Percentiles rank a stretch among this genome's conserved stretches.
These are phyloP conservation scores for Glaucomys volans DNA, from an alignment of 2,113 vertebrate genomes.

Conservation along the genomic window DNA sequence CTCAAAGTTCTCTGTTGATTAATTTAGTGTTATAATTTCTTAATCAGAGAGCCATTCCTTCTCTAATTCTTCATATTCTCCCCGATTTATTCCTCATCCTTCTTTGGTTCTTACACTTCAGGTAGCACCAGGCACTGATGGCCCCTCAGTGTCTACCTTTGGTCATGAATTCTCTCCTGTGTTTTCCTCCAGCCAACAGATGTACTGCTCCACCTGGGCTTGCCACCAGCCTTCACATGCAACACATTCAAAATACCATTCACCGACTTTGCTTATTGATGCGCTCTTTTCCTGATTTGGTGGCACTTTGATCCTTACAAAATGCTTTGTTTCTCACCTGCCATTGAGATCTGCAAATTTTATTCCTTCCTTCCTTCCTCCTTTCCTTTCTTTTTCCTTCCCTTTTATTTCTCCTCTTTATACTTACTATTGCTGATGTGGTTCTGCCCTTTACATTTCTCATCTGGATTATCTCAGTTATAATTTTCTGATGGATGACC, in stretches of 20 bases:
- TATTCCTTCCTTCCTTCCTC: too few species aligned
- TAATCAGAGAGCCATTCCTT: background rate
- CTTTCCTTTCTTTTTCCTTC: too few species aligned
- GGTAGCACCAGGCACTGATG: background rate
- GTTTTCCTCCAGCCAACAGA: background rate
- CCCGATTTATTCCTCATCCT: background rate
- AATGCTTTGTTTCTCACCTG: background rate
- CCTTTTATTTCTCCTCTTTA: background rate
- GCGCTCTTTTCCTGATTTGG: background rate
- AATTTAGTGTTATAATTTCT: background rate
- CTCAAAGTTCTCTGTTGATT: background rate
- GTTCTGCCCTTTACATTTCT: background rate
- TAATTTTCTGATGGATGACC: background rate
- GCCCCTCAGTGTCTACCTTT: background rate
- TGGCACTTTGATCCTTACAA: background rate
- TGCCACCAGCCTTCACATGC: background rate
- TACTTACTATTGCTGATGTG: background rate
- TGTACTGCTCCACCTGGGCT: background rate
- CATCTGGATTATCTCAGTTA: background rate
- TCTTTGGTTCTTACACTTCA: background rate
- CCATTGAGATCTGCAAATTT: background rate
- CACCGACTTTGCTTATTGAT: background rate
- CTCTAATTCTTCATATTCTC: background rate
- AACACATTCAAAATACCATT: background rate
- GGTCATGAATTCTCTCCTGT: background rate